Percentiles rank a stretch among this genome's conserved stretches.
Conservation (phyloP, 2,888 invertebrate species). For the Beris morrisii region DNA sequence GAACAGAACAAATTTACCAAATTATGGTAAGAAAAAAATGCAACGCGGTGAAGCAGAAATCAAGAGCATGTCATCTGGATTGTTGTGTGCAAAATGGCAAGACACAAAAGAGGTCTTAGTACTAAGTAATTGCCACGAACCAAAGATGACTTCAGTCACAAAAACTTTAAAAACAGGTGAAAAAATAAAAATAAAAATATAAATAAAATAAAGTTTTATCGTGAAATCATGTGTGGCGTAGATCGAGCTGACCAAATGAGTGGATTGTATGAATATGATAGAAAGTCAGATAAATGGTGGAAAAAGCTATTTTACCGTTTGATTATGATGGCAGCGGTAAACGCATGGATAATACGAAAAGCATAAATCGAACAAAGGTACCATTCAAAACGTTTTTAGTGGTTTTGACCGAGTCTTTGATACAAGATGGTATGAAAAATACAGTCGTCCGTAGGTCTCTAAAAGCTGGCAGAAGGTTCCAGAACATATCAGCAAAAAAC, state of each 20-base stretch:
- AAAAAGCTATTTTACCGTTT: conserved; percentile 1
- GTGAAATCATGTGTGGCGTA: conserved; percentile 8
- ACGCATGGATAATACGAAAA: neutral
- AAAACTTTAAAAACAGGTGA: conserved; percentile 1
- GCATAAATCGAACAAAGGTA: neutral
- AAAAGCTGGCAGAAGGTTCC: neutral
- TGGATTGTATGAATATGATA: conserved; percentile 4
- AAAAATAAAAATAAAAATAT: neutral
- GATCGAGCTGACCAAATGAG: conserved; percentile 10
- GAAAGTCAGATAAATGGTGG: conserved; percentile 8
- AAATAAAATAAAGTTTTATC: neutral
- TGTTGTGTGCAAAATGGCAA: conserved; percentile 32
- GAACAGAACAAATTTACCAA: conserved; percentile 15
- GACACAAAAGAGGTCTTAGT: conserved; percentile 30
- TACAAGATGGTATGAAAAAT: neutral
- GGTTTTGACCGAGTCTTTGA: neutral
- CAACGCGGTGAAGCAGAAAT: conserved; percentile 28
- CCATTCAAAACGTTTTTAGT: neutral
- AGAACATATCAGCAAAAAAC: neutral
- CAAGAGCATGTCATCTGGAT: conserved; percentile 24
- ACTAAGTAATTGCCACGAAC: conserved; percentile 32
- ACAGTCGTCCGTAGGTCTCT: neutral
- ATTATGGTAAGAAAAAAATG: conserved; percentile 10
- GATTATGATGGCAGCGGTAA: conserved; percentile 1
- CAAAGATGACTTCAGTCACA: conserved; percentile 10